phyloP scores from a whole-genome alignment of 2,113 vertebrate genomes.

The Puffinus mauretanicus region DNA sequence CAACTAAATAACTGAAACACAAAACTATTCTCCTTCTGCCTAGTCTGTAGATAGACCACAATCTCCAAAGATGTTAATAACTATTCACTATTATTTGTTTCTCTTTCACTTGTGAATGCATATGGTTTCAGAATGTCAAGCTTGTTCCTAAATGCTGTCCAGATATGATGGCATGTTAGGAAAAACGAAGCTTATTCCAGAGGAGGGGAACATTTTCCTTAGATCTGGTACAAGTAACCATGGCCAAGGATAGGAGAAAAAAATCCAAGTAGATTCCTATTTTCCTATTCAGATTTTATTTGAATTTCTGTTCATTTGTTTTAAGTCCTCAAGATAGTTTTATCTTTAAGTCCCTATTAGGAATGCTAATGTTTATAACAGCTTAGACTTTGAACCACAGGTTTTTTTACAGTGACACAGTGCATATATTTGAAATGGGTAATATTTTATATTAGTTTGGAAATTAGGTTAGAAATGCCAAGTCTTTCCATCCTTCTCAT shows the following conservation, averaged over 20 bases:
- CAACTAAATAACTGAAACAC: background rate
- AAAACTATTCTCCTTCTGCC: background rate
- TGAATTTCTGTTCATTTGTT: background rate
- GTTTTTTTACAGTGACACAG: background rate
- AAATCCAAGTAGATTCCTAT: background rate
- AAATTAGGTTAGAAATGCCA: background rate
- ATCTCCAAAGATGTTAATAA: background rate
- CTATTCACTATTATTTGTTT: constrained; percentile 34
- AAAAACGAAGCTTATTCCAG: background rate
- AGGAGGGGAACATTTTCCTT: background rate
- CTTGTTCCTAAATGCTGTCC: background rate
- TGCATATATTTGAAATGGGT: background rate
- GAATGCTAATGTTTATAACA: background rate
- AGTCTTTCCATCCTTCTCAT: background rate
- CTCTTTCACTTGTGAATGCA: constrained; percentile 4
- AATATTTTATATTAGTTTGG: constrained; percentile 7
- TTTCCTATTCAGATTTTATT: background rate
- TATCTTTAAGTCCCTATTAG: background rate
- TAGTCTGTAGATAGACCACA: background rate
- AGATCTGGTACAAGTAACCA: background rate
- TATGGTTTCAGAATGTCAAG: background rate
- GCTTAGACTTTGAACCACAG: background rate
- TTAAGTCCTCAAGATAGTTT: background rate
- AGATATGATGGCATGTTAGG: background rate
- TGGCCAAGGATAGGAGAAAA: background rate